Percentiles rank a stretch among this genome's conserved stretches.
These are phyloP conservation scores for honey bee (Apis mellifera) DNA, from an alignment of 1,140 invertebrate species.

Conservation along the genomic window Amel_HAv3.1 CM009931.2:27209001-27209500, in stretches of 20 bases:
- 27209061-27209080: no score
- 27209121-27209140: constrained; percentile 41
- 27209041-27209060: no score
- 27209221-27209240: constrained; percentile 79
- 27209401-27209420: constrained; percentile 78
- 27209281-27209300: constrained; percentile 78
- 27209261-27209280: constrained; percentile 79
- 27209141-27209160: constrained; percentile 54
- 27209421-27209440: constrained; percentile 67
- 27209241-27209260: constrained; percentile 81
- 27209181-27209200: constrained; percentile 72
- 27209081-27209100: constrained; percentile 12
- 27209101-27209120: no score
- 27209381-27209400: constrained; percentile 78
- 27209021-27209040: no score
- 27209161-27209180: constrained; percentile 74
- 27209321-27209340: constrained; percentile 55
- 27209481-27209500: constrained; percentile 56
- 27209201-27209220: constrained; percentile 69
- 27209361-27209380: constrained; percentile 63
- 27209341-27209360: constrained; percentile 56
- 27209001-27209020: not conserved
- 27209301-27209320: constrained; percentile 73
- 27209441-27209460: constrained; percentile 49
- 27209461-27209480: constrained; percentile 60